These are phyloP conservation scores for Stenodera caucasica DNA, from an alignment of 2,888 invertebrate genomes.

Conservation along the genomic window DNA sequence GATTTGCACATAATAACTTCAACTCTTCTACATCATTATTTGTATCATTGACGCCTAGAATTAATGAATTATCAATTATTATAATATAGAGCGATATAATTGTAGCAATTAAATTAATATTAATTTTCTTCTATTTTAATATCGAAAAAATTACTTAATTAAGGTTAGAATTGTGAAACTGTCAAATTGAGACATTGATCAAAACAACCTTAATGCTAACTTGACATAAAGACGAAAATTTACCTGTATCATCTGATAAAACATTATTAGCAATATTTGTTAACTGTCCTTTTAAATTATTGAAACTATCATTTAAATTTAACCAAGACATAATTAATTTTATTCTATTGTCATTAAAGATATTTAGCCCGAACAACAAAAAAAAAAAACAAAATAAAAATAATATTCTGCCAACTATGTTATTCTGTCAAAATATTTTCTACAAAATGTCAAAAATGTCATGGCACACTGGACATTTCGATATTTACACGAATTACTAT, in stretches of 20 bases:
- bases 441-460: conserved; percentile 11
- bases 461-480: no score
- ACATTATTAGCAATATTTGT: conserved; percentile 88
- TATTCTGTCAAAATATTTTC: conserved; percentile 1
- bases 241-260: conserved; percentile 72
- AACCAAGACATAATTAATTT: conserved; percentile 64
- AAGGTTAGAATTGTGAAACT: conserved; percentile 20
- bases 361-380: background rate
- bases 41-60: conserved; percentile 36
- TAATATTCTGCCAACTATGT: conserved; percentile 5
- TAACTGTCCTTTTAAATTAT: conserved; percentile 82
- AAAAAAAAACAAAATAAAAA: background rate
- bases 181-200: conserved; percentile 11
- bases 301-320: conserved; percentile 66
- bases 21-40: conserved; percentile 58
- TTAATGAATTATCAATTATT: background rate
- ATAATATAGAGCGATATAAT: background rate
- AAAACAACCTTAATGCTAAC: conserved; percentile 24
- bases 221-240: conserved; percentile 29
- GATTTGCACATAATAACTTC: conserved; percentile 60
- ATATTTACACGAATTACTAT: no score
- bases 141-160: conserved; percentile 15
- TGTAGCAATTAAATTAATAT: background rate
- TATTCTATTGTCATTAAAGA: background rate
- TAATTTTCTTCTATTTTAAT: background rate